Base-by-base conservation (phyloP, 2,888 invertebrate genomes). In the Lysandra bellargus region DNA sequence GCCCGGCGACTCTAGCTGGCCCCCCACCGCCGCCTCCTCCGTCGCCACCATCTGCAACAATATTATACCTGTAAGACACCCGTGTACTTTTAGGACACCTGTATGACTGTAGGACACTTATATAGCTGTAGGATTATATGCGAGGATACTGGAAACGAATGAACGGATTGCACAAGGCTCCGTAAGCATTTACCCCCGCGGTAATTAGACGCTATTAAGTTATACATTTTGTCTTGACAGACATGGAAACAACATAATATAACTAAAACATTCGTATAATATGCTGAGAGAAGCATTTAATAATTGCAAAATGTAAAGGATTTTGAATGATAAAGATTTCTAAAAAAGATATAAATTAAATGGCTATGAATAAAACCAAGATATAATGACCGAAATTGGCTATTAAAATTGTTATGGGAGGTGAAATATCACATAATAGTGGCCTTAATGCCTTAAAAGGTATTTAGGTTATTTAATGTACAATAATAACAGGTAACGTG, bases 1-100 rank as follows among this genome's bases (percentile, higher is more conserved):
- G 81, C 97, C 97, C 75, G 96, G 95, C 80, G 96, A 94, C 80
- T 96, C 95, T 85, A 96, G 92, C 81, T 96, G 96, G 23, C 96
- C 95, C 60, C 94, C 86, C 84, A 96, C 95, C 76, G 96, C 90
- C 83, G 96, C 95, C 84, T 97, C 97, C 88, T 97, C 97, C 84
- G 97, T 96, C 88, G 97, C 96, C 95, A 98, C 98, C 97, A 98
- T 98, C 98, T 98, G 93, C 64, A 76, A 33, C 9, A 75, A 23
- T 49, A 23, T 7, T 33, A 69, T 17, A 5, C 14, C 4, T 69
- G 33, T 57, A 17, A 4, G 57, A 57, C 57, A 57, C 57, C 17
- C 23, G 17, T 61, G 23, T 7, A 23, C 2, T 7, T 61, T 7
- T 61, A 61, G 61, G 30, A 64, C 23, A 30, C 12, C 3, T 12